These are phyloP conservation scores for Lontra canadensis DNA, from an alignment of 2,113 vertebrate genomes.

Conservation along the genomic window DNA sequence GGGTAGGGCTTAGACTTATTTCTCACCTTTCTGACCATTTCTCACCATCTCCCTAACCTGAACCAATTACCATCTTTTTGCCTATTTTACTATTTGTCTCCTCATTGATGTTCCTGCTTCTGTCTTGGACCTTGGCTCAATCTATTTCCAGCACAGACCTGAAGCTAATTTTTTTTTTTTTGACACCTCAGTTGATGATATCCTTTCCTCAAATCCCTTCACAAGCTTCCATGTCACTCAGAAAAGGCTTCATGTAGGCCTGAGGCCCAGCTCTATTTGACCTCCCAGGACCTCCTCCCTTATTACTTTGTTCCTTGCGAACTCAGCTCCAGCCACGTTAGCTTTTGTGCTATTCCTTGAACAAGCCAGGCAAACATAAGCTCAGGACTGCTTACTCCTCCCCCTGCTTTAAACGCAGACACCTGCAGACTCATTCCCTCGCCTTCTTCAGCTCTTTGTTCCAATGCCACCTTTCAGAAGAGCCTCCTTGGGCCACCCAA, in stretches of 20 bases:
- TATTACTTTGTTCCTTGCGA: accelerated
- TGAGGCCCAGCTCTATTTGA: neutral
- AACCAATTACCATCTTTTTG: neutral
- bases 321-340: neutral
- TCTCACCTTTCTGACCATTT: neutral
- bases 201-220: neutral
- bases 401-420: neutral
- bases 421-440: neutral
- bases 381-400: neutral
- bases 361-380: neutral
- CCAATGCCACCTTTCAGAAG: neutral
- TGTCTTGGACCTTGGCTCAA: neutral
- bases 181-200: neutral
- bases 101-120: neutral
- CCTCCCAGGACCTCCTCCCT: neutral
- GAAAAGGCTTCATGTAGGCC: neutral
- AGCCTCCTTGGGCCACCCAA: neutral
- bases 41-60: neutral
- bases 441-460: neutral
- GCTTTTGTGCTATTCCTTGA: neutral
- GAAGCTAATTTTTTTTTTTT: neutral
- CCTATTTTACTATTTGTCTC: neutral
- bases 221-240: neutral
- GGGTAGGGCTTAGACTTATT: neutral
- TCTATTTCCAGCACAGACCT: neutral